These are phyloP conservation scores for Lycophotia porphyrea DNA, from an alignment of 2,888 invertebrate genomes.

Conservation along the genomic window DNA sequence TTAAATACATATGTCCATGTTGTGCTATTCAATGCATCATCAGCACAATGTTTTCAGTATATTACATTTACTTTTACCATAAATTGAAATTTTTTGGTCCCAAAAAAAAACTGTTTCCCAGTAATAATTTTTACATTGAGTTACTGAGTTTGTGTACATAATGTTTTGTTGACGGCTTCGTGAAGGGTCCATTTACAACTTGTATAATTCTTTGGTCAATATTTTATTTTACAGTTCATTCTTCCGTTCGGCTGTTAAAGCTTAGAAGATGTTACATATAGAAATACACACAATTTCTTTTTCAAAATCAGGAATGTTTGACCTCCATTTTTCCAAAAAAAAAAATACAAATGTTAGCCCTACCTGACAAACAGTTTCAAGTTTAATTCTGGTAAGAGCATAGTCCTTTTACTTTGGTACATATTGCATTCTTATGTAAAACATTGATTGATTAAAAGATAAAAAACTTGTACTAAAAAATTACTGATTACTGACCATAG, in stretches of 20 bases:
- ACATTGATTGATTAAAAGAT: slow-evolving; percentile 39
- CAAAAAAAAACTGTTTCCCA: background rate
- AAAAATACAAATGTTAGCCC: background rate
- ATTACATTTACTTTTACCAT: background rate
- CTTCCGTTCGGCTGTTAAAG: background rate
- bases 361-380: background rate
- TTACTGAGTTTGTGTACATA: background rate
- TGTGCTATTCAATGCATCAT: background rate
- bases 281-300: background rate
- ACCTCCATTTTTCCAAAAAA: background rate
- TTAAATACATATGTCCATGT: background rate
- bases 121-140: background rate
- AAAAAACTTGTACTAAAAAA: slow-evolving; percentile 39
- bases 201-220: background rate
- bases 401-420: slow-evolving; percentile 1
- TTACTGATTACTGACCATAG: slow-evolving; percentile 51
- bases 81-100: background rate
- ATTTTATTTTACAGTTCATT: background rate
- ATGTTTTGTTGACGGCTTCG: background rate
- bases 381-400: slow-evolving; percentile 5
- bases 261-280: background rate
- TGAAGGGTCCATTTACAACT: background rate
- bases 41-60: background rate
- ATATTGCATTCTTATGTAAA: slow-evolving; percentile 31
- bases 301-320: background rate